Conservation (phyloP, 2,113 vertebrate genomes). For the Aythya baeri region DNA sequence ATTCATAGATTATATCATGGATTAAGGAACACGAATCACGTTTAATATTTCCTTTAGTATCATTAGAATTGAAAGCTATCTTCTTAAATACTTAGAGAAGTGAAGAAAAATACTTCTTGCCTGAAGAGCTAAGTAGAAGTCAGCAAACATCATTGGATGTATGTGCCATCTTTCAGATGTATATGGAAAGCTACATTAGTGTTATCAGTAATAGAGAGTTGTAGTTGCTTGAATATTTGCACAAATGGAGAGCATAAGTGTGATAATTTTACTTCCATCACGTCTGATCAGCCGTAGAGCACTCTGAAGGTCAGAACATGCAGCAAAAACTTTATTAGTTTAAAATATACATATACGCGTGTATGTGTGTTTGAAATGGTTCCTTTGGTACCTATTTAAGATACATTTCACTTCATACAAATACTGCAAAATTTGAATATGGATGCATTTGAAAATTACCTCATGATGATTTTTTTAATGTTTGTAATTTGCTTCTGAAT, state of each 20-base stretch:
- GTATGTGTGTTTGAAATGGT: neutral
- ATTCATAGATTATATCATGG: neutral
- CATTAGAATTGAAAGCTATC: neutral
- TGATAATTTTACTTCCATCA: neutral
- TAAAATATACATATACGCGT: neutral
- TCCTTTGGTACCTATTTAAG: neutral
- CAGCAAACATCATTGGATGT: neutral
- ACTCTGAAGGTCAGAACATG: neutral
- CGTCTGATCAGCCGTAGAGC: neutral
- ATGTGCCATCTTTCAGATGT: neutral
- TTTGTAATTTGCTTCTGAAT: neutral
- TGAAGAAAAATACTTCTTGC: neutral
- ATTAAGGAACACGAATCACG: neutral
- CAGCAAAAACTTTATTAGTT: neutral
- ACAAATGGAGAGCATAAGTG: neutral
- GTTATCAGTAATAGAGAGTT: accelerated
- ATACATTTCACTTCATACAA: neutral
- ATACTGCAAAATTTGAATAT: neutral
- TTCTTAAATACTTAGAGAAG: neutral
- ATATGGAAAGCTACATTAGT: neutral
- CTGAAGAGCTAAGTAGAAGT: neutral
- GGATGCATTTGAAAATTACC: neutral
- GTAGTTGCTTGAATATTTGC: neutral
- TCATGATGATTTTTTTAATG: neutral
- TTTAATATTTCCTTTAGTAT: neutral